These are phyloP conservation scores for Drosophila niveifrons DNA, from an alignment of 2,888 invertebrate genomes.

Conservation along the genomic window DNA sequence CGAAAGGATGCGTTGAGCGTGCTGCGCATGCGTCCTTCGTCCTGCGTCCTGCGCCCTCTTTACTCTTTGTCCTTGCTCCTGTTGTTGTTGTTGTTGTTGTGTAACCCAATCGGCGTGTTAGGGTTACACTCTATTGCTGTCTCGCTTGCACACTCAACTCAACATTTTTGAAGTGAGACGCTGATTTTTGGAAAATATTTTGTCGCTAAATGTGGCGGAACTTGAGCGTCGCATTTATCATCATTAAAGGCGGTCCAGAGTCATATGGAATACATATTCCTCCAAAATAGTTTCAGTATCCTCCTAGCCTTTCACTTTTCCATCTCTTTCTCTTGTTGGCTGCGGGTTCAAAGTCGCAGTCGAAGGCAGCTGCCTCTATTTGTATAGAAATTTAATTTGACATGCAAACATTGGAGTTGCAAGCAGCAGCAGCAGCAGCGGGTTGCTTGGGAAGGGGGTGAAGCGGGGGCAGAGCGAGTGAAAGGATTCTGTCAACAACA, in stretches of 20 bases:
- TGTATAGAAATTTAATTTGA: constrained; percentile 81
- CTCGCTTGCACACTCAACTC: neutral
- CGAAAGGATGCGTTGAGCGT: constrained; percentile 60
- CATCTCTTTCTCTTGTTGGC: constrained; percentile 49
- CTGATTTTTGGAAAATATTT: constrained; percentile 34
- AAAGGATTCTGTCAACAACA: constrained; percentile 73
- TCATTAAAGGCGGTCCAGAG: constrained; percentile 71
- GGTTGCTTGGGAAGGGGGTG: neutral
- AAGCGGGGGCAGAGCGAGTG: constrained; percentile 36
- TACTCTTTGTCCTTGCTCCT: too few relatives aligned
- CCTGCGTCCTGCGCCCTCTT: constrained; percentile 63
- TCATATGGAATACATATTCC: constrained; percentile 8
- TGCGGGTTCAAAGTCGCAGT: constrained; percentile 62
- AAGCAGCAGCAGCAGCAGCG: neutral
- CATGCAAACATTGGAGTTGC: constrained; percentile 72
- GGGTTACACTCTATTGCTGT: constrained; percentile 51
- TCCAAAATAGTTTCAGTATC: neutral
- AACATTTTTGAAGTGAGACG: constrained; percentile 28
- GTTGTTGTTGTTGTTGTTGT: constrained; percentile 54
- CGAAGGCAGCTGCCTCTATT: constrained; percentile 58
- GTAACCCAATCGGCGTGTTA: constrained; percentile 74
- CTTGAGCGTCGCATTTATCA: constrained; percentile 77
- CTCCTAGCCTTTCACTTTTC: constrained; percentile 62
- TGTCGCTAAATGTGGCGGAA: constrained; percentile 79
- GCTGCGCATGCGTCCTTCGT: constrained; percentile 76